These are phyloP conservation scores for Drosophila rubida DNA, from an alignment of 2,888 invertebrate species.

Conservation along the genomic window DNA sequence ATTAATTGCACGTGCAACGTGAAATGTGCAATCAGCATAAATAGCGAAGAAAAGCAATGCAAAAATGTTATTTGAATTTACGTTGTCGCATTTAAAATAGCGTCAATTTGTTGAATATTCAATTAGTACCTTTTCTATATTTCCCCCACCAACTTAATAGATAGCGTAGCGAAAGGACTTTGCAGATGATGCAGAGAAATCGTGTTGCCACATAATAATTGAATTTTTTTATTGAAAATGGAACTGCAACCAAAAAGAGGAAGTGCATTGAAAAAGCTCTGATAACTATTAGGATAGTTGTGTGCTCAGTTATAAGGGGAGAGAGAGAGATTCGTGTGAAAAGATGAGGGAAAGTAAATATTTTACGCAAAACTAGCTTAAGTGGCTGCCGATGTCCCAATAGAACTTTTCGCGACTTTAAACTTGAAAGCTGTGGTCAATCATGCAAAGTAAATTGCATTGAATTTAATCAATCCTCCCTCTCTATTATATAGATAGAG, in stretches of 20 bases:
- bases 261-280: constrained; percentile 6
- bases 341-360: constrained; percentile 38
- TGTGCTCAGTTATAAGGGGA: not conserved
- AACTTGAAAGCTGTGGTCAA: not conserved
- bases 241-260: not conserved
- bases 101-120: not conserved
- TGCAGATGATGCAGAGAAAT: constrained; percentile 8
- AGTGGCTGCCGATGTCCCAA: not conserved
- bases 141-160: not conserved
- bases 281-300: constrained; percentile 26
- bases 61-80: constrained; percentile 28
- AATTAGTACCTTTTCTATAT: not conserved
- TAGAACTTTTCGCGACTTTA: not conserved
- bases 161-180: constrained; percentile 1
- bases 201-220: constrained; percentile 57
- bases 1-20: constrained; percentile 51
- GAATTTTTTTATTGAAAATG: constrained; percentile 61
- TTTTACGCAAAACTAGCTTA: constrained; percentile 18
- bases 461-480: not conserved
- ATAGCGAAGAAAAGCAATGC: constrained; percentile 52
- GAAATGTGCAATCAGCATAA: constrained; percentile 69
- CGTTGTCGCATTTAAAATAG: not conserved
- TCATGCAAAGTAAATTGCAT: not conserved
- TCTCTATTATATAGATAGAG: too few species aligned
- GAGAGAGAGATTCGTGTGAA: constrained; percentile 12